Evolutionary conservation across 2,888 invertebrate species (phyloP).

Genomic region (Agonopterix arenella): DNA sequence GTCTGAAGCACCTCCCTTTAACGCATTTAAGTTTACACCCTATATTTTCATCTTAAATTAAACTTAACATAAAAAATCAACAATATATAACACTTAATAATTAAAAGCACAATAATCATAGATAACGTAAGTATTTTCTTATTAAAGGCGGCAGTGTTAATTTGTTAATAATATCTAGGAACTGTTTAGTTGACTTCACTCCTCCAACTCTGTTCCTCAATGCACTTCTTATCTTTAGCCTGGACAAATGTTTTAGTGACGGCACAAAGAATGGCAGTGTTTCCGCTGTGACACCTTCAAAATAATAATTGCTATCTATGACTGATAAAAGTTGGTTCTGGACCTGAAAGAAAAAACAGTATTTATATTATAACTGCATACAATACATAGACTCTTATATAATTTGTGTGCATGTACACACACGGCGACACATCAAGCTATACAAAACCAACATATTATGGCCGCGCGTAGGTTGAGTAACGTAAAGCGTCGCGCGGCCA

Average conservation of each 20-base stretch:
- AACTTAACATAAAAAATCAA: slow-evolving; percentile 10
- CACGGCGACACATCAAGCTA: too few relatives aligned
- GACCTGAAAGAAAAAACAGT: not conserved
- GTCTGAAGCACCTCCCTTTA: too few relatives aligned
- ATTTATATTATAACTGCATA: too few relatives aligned
- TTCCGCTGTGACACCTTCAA: slow-evolving; percentile 25
- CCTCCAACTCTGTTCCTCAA: slow-evolving; percentile 25
- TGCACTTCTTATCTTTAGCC: slow-evolving; percentile 40
- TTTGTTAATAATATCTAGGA: slow-evolving; percentile 31
- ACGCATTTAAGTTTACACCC: not conserved
- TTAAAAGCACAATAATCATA: slow-evolving; percentile 12
- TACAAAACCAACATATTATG: too few relatives aligned
- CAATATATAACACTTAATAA: slow-evolving; percentile 8
- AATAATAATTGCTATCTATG: slow-evolving; percentile 30
- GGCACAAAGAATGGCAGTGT: slow-evolving; percentile 29
- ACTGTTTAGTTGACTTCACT: slow-evolving; percentile 35
- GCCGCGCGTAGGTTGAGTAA: too few relatives aligned
- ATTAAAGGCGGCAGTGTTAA: slow-evolving; percentile 43
- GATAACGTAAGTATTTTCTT: slow-evolving; percentile 47
- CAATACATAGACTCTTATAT: too few relatives aligned
- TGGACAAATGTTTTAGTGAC: slow-evolving; percentile 50
- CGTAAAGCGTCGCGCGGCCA: too few relatives aligned
- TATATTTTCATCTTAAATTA: not conserved
- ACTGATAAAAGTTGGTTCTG: slow-evolving; percentile 38
- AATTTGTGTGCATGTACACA: too few relatives aligned